phyloP scores from a whole-genome alignment of 2,113 vertebrate species.

The Channa argus region DNA sequence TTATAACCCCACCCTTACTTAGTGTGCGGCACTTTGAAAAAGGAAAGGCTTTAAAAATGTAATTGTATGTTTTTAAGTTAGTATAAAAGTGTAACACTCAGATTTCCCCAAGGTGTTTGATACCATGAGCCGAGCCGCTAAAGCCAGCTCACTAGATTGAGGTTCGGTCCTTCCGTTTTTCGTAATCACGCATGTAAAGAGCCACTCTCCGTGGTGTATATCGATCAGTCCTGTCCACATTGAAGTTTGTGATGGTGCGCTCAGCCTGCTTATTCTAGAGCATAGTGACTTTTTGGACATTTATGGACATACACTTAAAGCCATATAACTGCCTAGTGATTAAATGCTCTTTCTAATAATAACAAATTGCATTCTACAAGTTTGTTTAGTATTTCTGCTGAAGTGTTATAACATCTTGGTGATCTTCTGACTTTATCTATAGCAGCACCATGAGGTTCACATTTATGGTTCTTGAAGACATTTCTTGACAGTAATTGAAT shows the following conservation, averaged over 20 bases:
- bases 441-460: no score
- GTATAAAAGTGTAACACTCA: neutral
- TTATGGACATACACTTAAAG: slow-evolving; percentile 28
- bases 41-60: slow-evolving; percentile 19
- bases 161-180: slow-evolving; percentile 12
- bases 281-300: slow-evolving; percentile 25
- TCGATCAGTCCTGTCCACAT: slow-evolving; percentile 1
- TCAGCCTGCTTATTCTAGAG: slow-evolving; percentile 9
- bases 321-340: no score
- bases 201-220: neutral
- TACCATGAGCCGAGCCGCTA: neutral
- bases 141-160: slow-evolving; percentile 27
- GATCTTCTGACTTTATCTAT: no score
- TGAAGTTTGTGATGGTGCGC: slow-evolving; percentile 22
- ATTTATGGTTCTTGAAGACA: no score
- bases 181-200: neutral
- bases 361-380: no score
- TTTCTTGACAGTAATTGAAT: no score
- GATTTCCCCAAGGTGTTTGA: slow-evolving; percentile 20
- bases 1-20: slow-evolving; percentile 24
- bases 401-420: no score
- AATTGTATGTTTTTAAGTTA: slow-evolving; percentile 15
- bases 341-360: no score
- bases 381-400: no score
- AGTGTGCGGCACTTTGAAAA: slow-evolving; percentile 14